A percentile compares a stretch with the other conserved stretches of the same genome.
Evolutionary conservation across 53 echinoderm and acorn worm genomes (phyloP).

Genomic region (Glandiceps talaboti): DNA sequence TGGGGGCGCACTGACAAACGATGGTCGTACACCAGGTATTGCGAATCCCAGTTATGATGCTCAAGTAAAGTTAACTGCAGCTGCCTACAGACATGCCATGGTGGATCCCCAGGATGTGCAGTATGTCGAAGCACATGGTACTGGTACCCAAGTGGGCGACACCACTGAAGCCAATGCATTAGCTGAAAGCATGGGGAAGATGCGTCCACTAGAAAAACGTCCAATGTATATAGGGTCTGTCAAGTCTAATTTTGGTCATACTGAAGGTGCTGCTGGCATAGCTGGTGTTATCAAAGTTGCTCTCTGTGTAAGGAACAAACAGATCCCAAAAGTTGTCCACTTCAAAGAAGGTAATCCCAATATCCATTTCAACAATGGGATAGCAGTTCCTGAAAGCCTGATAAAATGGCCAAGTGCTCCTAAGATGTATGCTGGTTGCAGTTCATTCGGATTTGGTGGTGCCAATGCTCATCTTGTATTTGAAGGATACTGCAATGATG

Average conservation of each 20-base stretch:
- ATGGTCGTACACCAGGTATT: conserved; percentile 46
- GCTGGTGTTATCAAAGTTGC: conserved; percentile 46
- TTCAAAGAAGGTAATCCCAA: conserved; percentile 18
- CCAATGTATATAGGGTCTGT: conserved; percentile 43
- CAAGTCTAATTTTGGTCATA: conserved; percentile 47
- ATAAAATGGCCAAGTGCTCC: conserved; percentile 21
- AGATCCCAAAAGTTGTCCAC: conserved; percentile 40
- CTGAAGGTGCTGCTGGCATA: conserved; percentile 47
- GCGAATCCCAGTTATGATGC: conserved; percentile 45
- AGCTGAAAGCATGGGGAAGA: conserved; percentile 27
- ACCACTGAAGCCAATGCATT: conserved; percentile 38
- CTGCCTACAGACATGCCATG: conserved; percentile 21
- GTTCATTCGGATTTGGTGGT: conserved; percentile 49
- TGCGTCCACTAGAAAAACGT: conserved; percentile 6
- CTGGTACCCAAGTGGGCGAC: conserved; percentile 42
- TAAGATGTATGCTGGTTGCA: conserved; percentile 17
- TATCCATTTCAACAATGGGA: conserved; percentile 4
- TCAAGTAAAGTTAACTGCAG: conserved; percentile 22
- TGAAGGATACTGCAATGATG: not conserved
- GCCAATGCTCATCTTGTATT: conserved; percentile 41
- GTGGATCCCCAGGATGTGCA: conserved; percentile 29
- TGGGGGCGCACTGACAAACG: conserved; percentile 48
- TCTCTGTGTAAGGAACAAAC: conserved; percentile 15
- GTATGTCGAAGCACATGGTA: conserved; percentile 48
- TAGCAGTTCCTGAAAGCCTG: conserved; percentile 14